Base-by-base conservation (phyloP, 2,113 vertebrate species). In the Mesoclemmys tuberculata region DNA sequence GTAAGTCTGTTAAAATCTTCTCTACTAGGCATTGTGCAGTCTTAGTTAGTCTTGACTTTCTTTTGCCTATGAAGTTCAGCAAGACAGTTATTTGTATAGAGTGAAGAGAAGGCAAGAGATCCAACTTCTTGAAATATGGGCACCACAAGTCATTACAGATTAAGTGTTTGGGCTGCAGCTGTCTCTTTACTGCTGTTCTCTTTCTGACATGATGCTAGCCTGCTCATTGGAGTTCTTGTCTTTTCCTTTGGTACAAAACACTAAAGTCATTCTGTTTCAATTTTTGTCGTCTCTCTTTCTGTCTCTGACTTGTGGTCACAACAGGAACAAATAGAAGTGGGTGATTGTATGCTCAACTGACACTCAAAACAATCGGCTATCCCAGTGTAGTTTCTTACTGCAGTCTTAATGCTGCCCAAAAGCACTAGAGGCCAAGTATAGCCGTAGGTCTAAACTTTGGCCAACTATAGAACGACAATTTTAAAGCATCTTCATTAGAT, bases 111-210 rank as follows among this genome's bases (percentile, higher is more conserved):
- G 79, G 89, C 85, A 95, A 92, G 90, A 94, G 38, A 80, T 64
- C 2, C 49, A 78, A 38, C 10, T 85, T 89, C 75, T 90, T 26
- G 80, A 29, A 91, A 94, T 77, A 74, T 1, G 5, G 74, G 75
- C 82, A 90, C 71, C 75, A 83, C 82, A 51, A 91, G 82, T 87
- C 93, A 75, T 51, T 83, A 55, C 84, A 92, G 85, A 97, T 94
- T 88, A 97, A 89, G 87, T 51, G 29, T 95, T 93, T 92, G 80
- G 89, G 82, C 92, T 95, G 87, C 85, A 74, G 84, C 82, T 96
- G 95, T 92, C 90, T 96, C 89, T 77, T 87, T 83, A 87, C 95
- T 84, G 88, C 95, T 61, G 80, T 0, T 46, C 85, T 94, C 90
- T 84, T 93, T 90, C 84, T 97, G 95, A 95, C 83, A 2, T 6